Conservation (phyloP, 2,888 invertebrate species). For the Eristalis tenax region DNA sequence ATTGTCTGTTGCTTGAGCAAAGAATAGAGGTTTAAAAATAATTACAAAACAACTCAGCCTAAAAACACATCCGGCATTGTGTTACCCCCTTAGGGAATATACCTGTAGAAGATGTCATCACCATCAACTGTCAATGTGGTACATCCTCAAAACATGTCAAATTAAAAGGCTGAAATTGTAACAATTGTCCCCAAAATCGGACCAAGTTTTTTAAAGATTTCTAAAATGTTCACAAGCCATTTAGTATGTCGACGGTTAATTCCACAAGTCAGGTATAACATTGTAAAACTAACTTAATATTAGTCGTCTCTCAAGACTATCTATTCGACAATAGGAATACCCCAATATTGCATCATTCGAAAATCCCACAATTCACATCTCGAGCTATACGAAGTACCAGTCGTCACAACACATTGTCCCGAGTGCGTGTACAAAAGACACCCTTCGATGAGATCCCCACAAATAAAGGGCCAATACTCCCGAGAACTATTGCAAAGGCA, state of each 20-base stretch:
- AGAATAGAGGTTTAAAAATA: too few species aligned
- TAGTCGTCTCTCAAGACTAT: constrained; percentile 10
- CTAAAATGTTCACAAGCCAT: constrained; percentile 46
- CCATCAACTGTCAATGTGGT: constrained; percentile 15
- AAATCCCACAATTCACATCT: constrained; percentile 58
- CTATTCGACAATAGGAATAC: constrained; percentile 13
- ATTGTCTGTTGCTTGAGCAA: too few species aligned
- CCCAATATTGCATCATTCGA: constrained; percentile 65
- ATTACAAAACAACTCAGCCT: not conserved
- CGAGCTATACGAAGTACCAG: constrained; percentile 53
- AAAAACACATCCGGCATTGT: not conserved
- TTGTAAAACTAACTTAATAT: not conserved
- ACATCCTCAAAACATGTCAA: constrained; percentile 46
- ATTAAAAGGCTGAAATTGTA: constrained; percentile 15
- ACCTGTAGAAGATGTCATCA: not conserved
- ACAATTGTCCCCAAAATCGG: not conserved
- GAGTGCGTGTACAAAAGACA: constrained; percentile 49
- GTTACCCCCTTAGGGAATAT: not conserved
- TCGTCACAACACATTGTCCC: constrained; percentile 30
- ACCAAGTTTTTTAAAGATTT: not conserved
- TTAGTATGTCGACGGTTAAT: constrained; percentile 23
- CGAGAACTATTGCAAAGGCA: constrained; percentile 76
- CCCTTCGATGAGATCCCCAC: constrained; percentile 69
- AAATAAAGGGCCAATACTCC: constrained; percentile 74
- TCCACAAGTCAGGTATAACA: constrained; percentile 33